A percentile compares a stretch with the other conserved stretches of the same genome.
These are phyloP conservation scores for Netelia melanura DNA, from an alignment of 2,888 invertebrate genomes.

Conservation along the genomic window DNA sequence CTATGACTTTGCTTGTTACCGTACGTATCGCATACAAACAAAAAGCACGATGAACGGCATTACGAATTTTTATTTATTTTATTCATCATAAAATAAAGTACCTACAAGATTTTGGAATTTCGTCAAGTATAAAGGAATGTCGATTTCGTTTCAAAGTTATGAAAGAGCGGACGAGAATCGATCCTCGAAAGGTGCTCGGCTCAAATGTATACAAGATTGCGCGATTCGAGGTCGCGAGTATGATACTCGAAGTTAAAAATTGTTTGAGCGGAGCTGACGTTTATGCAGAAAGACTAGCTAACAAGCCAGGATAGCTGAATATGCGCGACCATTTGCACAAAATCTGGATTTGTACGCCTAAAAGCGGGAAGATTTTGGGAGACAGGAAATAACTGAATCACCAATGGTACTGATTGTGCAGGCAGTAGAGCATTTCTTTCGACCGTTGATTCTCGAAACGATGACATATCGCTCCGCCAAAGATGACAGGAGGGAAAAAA, in stretches of 20 bases:
- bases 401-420: conserved; percentile 39
- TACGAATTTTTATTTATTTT: conserved; percentile 4
- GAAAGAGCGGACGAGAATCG: not conserved
- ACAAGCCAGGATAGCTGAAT: conserved; percentile 23
- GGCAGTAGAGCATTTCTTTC: conserved; percentile 24
- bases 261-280: conserved; percentile 17
- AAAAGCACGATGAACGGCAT: conserved; percentile 8
- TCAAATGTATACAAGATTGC: conserved; percentile 14
- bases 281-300: conserved; percentile 47
- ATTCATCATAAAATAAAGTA: conserved; percentile 19
- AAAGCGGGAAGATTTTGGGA: not conserved
- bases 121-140: conserved; percentile 38
- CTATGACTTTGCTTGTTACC: not conserved
- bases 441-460: conserved; percentile 45
- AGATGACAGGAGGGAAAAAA: not conserved
- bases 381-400: conserved; percentile 20
- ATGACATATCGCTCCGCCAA: not conserved
- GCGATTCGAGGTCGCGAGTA: too few relatives aligned
- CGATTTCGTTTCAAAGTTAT: conserved; percentile 8
- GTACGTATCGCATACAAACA: conserved; percentile 23
- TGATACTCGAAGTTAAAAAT: too few relatives aligned
- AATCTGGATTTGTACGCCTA: not conserved
- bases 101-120: conserved; percentile 41
- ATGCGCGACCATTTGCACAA: conserved; percentile 46
- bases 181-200: not conserved